Evolutionary conservation across 1,140 invertebrate species (phyloP).

Genomic region (Drosophila persimilis): DNA sequence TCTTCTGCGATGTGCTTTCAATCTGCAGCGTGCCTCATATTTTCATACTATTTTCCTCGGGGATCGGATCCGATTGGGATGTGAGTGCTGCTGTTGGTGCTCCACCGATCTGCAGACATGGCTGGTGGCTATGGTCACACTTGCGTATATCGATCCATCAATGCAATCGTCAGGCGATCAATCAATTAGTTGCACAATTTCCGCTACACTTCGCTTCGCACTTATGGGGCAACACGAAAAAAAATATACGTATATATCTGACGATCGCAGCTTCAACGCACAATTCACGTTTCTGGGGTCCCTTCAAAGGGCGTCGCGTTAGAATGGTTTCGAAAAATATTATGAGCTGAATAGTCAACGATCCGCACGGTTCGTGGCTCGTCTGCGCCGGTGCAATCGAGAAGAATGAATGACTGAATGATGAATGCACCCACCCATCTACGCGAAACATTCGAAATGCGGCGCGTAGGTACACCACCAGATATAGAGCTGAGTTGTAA

Average conservation of each 20-base stretch:
- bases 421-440: too few species aligned
- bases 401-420: too few species aligned
- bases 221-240: not conserved
- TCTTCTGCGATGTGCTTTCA: slow-evolving; percentile 30
- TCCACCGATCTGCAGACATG: slow-evolving; percentile 1
- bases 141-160: slow-evolving; percentile 31
- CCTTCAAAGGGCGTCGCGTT: too few species aligned
- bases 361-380: too few species aligned
- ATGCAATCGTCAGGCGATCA: slow-evolving; percentile 3
- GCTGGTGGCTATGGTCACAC: not conserved
- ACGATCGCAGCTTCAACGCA: not conserved
- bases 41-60: slow-evolving; percentile 5
- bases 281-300: too few species aligned
- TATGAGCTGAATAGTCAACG: too few species aligned
- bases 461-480: too few species aligned
- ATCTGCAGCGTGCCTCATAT: slow-evolving; percentile 42
- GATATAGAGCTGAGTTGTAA: too few species aligned
- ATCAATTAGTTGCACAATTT: slow-evolving; percentile 21
- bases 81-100: slow-evolving; percentile 2
- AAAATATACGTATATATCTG: not conserved
- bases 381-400: too few species aligned
- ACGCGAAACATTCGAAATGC: too few species aligned
- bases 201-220: slow-evolving; percentile 21
- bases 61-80: slow-evolving; percentile 10
- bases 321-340: too few species aligned